Evolutionary conservation across 1,140 invertebrate genomes (phyloP).

Genomic region (Ylistrum balloti): DNA sequence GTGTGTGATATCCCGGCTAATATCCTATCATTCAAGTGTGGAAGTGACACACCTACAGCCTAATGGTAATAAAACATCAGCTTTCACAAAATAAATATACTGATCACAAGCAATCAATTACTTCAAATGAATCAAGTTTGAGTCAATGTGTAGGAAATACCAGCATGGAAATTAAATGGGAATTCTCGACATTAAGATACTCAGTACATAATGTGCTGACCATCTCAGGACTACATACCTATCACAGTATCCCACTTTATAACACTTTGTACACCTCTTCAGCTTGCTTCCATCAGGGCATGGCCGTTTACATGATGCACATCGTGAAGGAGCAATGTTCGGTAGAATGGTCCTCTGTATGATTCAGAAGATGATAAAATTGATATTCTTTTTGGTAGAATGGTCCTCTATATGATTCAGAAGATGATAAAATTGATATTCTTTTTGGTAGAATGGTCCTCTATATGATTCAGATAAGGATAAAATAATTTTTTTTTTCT

Average conservation of each 20-base stretch:
- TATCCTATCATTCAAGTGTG: no score
- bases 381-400: conserved; percentile 71
- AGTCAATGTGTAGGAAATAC: no score
- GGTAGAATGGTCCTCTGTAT: conserved; percentile 81
- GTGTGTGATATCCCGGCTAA: no score
- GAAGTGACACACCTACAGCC: no score
- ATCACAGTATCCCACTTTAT: conserved; percentile 83
- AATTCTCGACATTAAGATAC: no score
- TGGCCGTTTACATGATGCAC: conserved; percentile 78
- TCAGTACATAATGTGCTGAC: neutral
- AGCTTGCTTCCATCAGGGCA: conserved; percentile 76
- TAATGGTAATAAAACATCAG: no score
- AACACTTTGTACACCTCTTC: conserved; percentile 83
- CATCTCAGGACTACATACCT: conserved; percentile 74
- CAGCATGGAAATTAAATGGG: no score
- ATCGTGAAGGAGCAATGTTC: conserved; percentile 74
- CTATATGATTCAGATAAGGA: no score
- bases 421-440: neutral
- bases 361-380: no score
- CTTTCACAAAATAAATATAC: no score
- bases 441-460: conserved; percentile 78
- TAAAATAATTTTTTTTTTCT: conserved; percentile 2
- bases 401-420: conserved; percentile 80
- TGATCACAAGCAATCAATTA: no score
- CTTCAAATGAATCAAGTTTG: no score